phyloP scores from a whole-genome alignment of 2,797 vertebrate genomes.

The Diplodus sargus region DNA sequence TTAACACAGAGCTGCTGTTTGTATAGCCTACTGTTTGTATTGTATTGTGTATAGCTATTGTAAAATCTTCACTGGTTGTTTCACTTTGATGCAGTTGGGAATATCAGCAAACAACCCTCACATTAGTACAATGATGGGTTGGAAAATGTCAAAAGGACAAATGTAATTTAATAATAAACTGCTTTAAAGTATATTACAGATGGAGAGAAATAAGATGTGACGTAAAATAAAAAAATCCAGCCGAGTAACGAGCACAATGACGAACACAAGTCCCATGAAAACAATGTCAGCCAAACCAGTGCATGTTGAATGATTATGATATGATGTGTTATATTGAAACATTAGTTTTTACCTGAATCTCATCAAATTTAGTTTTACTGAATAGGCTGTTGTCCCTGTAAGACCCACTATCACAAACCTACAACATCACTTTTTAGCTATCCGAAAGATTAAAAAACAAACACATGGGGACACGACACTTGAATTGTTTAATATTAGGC shows the following conservation, averaged over 20 bases:
- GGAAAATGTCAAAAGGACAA: neutral
- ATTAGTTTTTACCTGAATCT: neutral
- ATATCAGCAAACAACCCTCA: constrained; percentile 5
- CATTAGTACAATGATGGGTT: neutral
- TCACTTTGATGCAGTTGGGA: constrained; percentile 32
- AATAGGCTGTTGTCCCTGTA: no score
- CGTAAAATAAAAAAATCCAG: constrained; percentile 2
- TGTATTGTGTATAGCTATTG: no score
- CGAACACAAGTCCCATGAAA: neutral
- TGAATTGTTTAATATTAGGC: no score
- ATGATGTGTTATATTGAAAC: neutral
- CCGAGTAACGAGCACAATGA: neutral
- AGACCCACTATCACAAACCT: no score
- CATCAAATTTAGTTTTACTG: neutral
- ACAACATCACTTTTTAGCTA: no score
- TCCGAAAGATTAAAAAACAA: no score
- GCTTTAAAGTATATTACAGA: constrained; percentile 10
- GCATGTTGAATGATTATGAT: neutral
- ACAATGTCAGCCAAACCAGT: neutral
- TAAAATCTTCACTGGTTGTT: constrained; percentile 15
- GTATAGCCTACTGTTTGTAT: neutral
- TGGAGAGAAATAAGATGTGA: neutral
- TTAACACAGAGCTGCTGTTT: constrained; percentile 29
- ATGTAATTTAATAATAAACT: constrained; percentile 8
- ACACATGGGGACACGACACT: no score